Conservation (phyloP, 2,113 vertebrate species). For the Microcebus ravelobensis region DNA sequence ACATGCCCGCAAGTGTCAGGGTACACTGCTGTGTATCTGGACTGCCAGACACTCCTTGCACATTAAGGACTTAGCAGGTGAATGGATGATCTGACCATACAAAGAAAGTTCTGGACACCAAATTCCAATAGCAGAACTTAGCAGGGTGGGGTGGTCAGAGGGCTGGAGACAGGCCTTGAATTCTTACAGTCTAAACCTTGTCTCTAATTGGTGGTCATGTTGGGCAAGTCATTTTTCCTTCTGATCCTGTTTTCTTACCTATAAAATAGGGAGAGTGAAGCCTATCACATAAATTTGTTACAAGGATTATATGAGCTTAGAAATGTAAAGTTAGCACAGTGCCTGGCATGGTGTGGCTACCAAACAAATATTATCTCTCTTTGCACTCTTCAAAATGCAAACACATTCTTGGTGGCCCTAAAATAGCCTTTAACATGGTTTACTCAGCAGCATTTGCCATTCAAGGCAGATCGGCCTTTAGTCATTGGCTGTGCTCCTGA, state of each 20-base stretch:
- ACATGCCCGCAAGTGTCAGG: fast-evolving
- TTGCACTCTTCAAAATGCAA: slow-evolving; percentile 43
- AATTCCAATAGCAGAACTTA: slow-evolving; percentile 24
- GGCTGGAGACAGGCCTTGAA: background rate
- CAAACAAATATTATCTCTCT: slow-evolving; percentile 54
- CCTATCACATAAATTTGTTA: background rate
- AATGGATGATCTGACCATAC: background rate
- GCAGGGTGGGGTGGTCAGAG: background rate
- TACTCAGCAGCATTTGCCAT: slow-evolving; percentile 65
- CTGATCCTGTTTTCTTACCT: background rate
- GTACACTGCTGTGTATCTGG: background rate
- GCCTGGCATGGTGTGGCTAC: background rate
- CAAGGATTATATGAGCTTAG: background rate
- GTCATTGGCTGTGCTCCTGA: slow-evolving; percentile 41
- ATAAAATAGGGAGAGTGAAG: background rate
- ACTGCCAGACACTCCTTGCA: background rate
- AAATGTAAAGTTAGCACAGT: background rate
- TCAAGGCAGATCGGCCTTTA: slow-evolving; percentile 48
- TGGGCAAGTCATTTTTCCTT: background rate
- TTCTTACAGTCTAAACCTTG: background rate
- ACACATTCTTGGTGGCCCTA: slow-evolving; percentile 63
- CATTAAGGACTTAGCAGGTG: background rate
- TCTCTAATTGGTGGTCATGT: background rate
- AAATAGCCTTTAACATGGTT: slow-evolving; percentile 52
- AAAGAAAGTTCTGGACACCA: background rate